Evolutionary conservation across 2,797 vertebrate genomes (phyloP).

Genomic region (Sciaenops ocellatus): DNA sequence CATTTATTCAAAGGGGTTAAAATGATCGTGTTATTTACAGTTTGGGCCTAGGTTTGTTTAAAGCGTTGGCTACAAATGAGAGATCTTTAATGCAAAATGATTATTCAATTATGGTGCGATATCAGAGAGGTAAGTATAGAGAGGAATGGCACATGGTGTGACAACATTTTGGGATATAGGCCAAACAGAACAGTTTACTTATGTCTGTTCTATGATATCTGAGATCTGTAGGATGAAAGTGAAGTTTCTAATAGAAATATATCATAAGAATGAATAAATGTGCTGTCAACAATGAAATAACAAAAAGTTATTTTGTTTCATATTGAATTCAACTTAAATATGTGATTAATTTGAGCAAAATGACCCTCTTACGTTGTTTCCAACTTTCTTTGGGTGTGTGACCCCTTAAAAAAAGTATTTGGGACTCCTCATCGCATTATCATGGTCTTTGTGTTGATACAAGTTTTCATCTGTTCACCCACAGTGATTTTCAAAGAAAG

Average conservation of each 20-base stretch:
- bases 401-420: background rate
- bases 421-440: background rate
- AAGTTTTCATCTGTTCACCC: background rate
- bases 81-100: background rate
- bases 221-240: background rate
- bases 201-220: background rate
- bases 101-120: background rate
- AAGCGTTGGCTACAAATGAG: background rate
- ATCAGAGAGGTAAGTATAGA: background rate
- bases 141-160: background rate
- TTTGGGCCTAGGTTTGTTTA: background rate
- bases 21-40: background rate
- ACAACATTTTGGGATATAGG: background rate
- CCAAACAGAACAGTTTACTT: background rate
- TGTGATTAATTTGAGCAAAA: background rate
- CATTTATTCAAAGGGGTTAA: conserved; percentile 36
- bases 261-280: background rate
- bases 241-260: background rate
- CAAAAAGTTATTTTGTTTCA: background rate
- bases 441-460: background rate
- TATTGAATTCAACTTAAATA: background rate
- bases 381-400: background rate
- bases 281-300: background rate
- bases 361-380: too few species aligned
- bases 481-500: background rate